phyloP scores from a whole-genome alignment of 2,113 vertebrate genomes.

The Indicator maculatus region DNA sequence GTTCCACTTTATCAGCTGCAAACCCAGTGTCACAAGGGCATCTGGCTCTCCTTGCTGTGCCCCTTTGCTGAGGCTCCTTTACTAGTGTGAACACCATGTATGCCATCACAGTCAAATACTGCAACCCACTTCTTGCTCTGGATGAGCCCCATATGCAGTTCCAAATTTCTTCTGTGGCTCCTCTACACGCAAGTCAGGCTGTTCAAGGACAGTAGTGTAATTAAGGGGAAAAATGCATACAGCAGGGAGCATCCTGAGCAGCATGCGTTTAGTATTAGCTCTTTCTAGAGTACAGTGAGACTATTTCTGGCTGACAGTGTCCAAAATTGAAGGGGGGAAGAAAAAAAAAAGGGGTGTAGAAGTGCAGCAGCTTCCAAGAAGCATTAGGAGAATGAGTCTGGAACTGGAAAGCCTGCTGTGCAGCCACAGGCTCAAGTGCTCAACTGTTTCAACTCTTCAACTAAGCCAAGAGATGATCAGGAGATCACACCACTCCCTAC shows the following conservation, averaged over 20 bases:
- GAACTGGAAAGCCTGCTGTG: conserved; percentile 33
- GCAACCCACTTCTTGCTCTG: not conserved
- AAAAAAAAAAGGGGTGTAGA: not conserved
- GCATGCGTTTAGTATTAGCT: not conserved
- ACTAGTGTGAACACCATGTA: not conserved
- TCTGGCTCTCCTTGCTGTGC: not conserved
- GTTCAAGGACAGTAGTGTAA: not conserved
- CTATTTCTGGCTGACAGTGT: conserved; percentile 19
- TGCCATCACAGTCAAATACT: not conserved
- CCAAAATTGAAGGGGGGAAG: not conserved
- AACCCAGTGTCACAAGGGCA: conserved; percentile 30
- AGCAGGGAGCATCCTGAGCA: conserved; percentile 11
- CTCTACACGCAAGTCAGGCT: not conserved
- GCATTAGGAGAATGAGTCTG: conserved; percentile 4
- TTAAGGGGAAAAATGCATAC: not conserved
- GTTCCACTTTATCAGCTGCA: conserved; percentile 29
- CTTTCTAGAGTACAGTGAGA: not conserved
- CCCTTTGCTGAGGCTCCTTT: not conserved
- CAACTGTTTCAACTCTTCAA: not conserved
- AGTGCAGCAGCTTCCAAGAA: conserved; percentile 46
- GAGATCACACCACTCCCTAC: not conserved
- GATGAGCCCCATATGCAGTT: not conserved
- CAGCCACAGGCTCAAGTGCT: not conserved
- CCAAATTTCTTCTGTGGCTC: not conserved
- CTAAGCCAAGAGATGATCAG: not conserved